These are phyloP conservation scores for Trichosurus vulpecula DNA, from an alignment of 2,797 vertebrate species.

Conservation along the genomic window DNA sequence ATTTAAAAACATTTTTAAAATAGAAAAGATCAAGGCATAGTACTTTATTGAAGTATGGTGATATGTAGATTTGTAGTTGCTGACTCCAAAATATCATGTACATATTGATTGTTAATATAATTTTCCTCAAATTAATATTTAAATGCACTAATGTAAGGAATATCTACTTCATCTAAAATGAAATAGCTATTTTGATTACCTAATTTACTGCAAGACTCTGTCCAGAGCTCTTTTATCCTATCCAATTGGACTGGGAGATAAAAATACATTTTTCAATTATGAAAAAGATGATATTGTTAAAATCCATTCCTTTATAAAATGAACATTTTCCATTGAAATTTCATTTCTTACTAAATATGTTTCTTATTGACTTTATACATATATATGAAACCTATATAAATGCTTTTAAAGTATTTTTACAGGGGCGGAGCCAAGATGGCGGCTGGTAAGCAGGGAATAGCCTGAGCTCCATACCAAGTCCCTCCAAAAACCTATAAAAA, in stretches of 20 bases:
- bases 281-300: not conserved
- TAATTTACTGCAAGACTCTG: not conserved
- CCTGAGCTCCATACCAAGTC: too few relatives aligned
- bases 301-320: conserved; percentile 2
- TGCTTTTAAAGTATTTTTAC: not conserved
- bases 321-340: conserved; percentile 39
- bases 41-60: not conserved
- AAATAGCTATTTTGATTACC: not conserved
- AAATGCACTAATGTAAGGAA: not conserved
- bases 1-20: not conserved
- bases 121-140: not conserved
- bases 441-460: too few relatives aligned
- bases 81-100: not conserved
- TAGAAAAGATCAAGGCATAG: not conserved
- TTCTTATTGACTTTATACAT: conserved; percentile 13
- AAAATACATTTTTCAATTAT: not conserved
- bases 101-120: not conserved
- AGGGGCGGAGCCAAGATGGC: too few relatives aligned
- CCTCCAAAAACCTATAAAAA: too few relatives aligned
- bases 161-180: not conserved
- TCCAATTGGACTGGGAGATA: not conserved
- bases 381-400: conserved; percentile 6
- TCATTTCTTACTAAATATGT: conserved; percentile 23
- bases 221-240: not conserved
- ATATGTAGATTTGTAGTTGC: not conserved